Evolutionary conservation across 2,888 invertebrate genomes (phyloP), one percentile per base, ranked within the genome.

Genomic region (Eupithecia subfuscata): DNA sequence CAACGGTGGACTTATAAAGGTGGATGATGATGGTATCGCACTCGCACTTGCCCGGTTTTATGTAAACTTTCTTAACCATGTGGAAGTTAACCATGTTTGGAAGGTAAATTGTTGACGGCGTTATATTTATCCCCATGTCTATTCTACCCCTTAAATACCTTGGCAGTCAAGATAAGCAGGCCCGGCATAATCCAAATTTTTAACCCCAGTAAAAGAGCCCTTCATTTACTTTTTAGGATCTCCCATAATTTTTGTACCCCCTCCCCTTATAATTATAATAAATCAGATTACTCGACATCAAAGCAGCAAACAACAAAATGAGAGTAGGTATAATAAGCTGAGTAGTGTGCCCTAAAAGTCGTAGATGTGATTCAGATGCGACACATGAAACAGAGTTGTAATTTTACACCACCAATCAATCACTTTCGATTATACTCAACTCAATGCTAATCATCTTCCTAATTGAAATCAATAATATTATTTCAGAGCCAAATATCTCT

Each of bases 251-350:
- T 75, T 45, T 75, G 78, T 67, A 75, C 77, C 74, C 73, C 75
- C 65, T 73, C 30, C 30, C 18, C 5, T 71, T 30, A 69, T 81
- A 78, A 81, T 81, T 81, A 80, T 80, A 78, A 76, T 81, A 79
- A 80, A 81, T 81, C 74, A 69, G 79, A 80, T 81, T 79, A 81
- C 75, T 79, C 74, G 77, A 76, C 81, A 79, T 81, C 81, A 81
- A 80, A 81, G 77, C 78, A 74, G 75, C 78, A 79, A 81, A 78
- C 73, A 77, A 72, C 70, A 37, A 76, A 75, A 76, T 71, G 63
- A 76, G 78, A 60, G 22, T 22, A 56, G 25, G 14, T 56, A 4
- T 80, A 79, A 81, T 81, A 75, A 80, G 64, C 34, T 64, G 14
- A 43, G 52, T 52, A 18, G 22, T 37, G n/a, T n/a, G 25, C 25